A percentile compares a stretch with the other conserved stretches of the same genome.
Evolutionary conservation across 2,113 vertebrate genomes (phyloP).

Genomic region (Anhinga rufa): DNA sequence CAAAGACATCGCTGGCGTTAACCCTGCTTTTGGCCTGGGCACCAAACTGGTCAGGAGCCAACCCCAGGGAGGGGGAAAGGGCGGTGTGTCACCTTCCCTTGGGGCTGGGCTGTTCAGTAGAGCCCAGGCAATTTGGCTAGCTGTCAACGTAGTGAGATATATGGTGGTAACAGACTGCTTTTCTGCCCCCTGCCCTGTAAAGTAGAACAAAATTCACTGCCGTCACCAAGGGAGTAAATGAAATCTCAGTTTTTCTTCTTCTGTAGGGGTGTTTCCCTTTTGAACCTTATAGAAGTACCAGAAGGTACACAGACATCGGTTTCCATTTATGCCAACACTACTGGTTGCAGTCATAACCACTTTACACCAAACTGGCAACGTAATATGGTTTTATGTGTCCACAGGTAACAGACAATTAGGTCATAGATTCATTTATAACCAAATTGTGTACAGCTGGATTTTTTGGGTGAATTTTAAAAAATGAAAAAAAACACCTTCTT

Average conservation of each 20-base stretch:
- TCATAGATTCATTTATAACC: not conserved
- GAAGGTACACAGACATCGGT: not conserved
- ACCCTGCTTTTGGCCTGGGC: not conserved
- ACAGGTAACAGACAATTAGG: not conserved
- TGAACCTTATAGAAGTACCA: not conserved
- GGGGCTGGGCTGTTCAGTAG: not conserved
- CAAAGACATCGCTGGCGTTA: fast-evolving
- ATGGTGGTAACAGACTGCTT: not conserved
- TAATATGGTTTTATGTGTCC: not conserved
- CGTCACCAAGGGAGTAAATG: not conserved
- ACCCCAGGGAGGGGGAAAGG: not conserved
- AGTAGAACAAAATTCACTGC: not conserved
- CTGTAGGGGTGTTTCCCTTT: not conserved
- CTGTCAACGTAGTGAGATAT: not conserved
- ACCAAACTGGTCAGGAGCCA: not conserved
- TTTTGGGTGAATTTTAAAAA: not conserved
- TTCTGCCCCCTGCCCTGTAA: not conserved
- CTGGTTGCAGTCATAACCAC: not conserved
- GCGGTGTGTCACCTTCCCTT: not conserved
- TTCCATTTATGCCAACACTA: not conserved
- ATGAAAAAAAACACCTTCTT: not conserved
- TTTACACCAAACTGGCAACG: not conserved
- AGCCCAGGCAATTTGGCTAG: not conserved
- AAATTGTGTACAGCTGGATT: not conserved
- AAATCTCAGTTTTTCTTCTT: not conserved